A percentile compares a stretch with the other conserved stretches of the same genome.
Evolutionary conservation across 2,113 vertebrate species (phyloP).

Genomic region (Microcebus tavaratra): DNA sequence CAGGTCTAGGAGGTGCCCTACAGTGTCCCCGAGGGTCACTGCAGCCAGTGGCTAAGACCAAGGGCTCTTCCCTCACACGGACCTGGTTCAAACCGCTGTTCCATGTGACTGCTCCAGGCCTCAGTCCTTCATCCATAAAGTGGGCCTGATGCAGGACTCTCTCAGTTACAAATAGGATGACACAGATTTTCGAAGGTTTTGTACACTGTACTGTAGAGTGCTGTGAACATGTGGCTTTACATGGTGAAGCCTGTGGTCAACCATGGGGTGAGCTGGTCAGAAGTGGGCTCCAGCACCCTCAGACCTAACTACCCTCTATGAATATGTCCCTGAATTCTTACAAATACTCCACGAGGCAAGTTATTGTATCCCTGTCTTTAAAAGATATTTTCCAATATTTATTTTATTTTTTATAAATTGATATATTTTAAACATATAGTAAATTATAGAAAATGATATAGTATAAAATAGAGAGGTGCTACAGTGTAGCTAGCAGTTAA

Average conservation of each 20-base stretch:
- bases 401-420: background rate
- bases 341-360: too few species aligned
- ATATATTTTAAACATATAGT: background rate
- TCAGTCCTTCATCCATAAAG: background rate
- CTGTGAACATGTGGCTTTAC: background rate
- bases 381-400: background rate
- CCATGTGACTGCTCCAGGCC: background rate
- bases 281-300: background rate
- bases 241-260: background rate
- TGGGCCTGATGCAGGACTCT: background rate
- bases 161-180: too few species aligned
- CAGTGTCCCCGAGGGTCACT: fast-evolving
- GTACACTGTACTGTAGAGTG: background rate
- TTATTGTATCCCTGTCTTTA: background rate
- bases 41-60: background rate
- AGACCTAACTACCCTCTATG: background rate
- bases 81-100: background rate
- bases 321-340: background rate
- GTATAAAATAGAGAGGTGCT: background rate
- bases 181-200: background rate
- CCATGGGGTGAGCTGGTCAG: background rate
- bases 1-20: fast-evolving
- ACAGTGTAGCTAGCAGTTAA: background rate
- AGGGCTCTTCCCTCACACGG: background rate
- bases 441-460: background rate